Percentiles rank a stretch among this genome's conserved stretches.
These are phyloP conservation scores for Miichthys miiuy DNA, from an alignment of 2,797 vertebrate species.

Conservation along the genomic window DNA sequence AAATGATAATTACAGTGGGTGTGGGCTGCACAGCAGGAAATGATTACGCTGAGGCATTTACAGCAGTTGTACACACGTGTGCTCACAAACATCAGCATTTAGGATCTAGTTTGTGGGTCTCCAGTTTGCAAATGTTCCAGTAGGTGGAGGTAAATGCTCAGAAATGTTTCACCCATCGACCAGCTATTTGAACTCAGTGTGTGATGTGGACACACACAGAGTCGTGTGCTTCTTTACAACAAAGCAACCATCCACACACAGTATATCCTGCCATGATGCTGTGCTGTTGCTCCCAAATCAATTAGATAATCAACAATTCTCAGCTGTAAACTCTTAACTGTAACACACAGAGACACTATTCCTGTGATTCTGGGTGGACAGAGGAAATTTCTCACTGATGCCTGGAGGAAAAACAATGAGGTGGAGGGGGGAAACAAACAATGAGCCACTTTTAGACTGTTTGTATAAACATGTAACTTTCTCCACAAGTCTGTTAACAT, in stretches of 20 bases:
- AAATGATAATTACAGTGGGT: slow-evolving; percentile 6
- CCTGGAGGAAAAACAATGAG: slow-evolving; percentile 31
- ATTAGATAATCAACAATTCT: background rate
- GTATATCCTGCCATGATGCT: background rate
- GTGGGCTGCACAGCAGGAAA: slow-evolving; percentile 38
- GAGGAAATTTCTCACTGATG: slow-evolving; percentile 12
- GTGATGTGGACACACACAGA: background rate
- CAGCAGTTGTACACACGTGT: background rate
- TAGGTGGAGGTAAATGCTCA: slow-evolving; percentile 58
- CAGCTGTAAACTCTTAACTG: background rate
- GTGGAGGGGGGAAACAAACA: slow-evolving; percentile 28
- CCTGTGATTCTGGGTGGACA: slow-evolving; percentile 23
- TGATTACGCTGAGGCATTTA: background rate
- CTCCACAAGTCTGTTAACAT: background rate
- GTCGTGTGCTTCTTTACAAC: background rate
- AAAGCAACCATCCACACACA: background rate
- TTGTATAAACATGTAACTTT: slow-evolving; percentile 13
- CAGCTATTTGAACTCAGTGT: background rate
- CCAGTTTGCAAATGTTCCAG: slow-evolving; percentile 42
- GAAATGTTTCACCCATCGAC: background rate
- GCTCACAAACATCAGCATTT: background rate
- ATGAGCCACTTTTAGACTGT: slow-evolving; percentile 44
- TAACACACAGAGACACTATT: background rate
- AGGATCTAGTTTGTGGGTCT: background rate
- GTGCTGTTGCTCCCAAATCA: slow-evolving; percentile 23